Evolutionary conservation across 2,113 vertebrate species (phyloP).

Genomic region (Bos indicus): DNA sequence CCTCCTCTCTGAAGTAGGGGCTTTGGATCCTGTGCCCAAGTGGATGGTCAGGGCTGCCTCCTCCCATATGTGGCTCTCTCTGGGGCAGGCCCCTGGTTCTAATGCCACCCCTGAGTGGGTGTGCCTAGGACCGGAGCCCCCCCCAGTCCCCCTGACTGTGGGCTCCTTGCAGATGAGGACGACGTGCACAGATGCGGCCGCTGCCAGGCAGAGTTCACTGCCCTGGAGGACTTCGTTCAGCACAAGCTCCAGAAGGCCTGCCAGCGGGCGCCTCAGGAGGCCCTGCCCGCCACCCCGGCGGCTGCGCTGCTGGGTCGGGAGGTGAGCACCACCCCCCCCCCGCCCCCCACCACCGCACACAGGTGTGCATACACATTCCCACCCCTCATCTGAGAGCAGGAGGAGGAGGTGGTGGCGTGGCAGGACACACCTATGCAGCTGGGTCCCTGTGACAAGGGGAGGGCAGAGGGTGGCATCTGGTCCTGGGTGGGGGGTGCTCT

Average conservation of each 20-base stretch:
- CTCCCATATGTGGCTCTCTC: neutral
- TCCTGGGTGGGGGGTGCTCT: neutral
- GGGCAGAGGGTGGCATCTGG: neutral
- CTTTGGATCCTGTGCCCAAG: neutral
- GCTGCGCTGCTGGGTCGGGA: slow-evolving; percentile 66
- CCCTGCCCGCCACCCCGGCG: slow-evolving; percentile 35
- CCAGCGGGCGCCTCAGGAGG: slow-evolving; percentile 77
- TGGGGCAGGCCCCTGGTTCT: neutral
- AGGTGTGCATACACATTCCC: rapidly evolving
- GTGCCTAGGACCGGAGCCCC: neutral
- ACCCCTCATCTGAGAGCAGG: neutral
- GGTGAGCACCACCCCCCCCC: neutral
- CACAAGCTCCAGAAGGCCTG: slow-evolving; percentile 93
- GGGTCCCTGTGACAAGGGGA: neutral
- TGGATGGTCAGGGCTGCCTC: neutral
- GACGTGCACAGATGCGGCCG: slow-evolving; percentile 95
- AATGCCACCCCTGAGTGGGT: neutral
- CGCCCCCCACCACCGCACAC: rapidly evolving
- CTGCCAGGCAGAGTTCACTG: slow-evolving; percentile 93
- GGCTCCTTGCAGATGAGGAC: slow-evolving; percentile 83
- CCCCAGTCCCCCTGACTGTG: neutral
- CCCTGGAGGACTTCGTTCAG: slow-evolving; percentile 95
- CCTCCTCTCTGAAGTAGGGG: neutral
- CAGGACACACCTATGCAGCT: neutral
- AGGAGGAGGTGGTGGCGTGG: neutral